Base-by-base conservation (phyloP, 2,797 vertebrate genomes). In the Sebastes oblongus region DNA sequence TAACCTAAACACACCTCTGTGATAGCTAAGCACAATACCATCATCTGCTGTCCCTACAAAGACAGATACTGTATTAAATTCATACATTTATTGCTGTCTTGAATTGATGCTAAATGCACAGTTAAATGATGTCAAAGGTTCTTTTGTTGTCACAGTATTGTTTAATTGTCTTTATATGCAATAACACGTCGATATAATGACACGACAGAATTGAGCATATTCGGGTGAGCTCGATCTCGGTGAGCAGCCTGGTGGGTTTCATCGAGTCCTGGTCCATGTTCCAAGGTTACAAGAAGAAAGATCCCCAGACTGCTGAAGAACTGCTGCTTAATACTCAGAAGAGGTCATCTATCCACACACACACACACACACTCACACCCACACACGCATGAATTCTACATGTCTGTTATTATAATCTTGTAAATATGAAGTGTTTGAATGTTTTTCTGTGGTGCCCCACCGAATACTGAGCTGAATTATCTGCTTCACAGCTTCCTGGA, bases 201-300 rank as follows among this genome's bases (percentile, higher is more conserved):
- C 36, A 20, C 6, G 16, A 81, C 56, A 96, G 95, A 90, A 75
- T 94, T 52, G 93, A 94, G 29, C 12, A 32, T 24, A 80, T 94
- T 65, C 60, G 8, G 36, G 29, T 52, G 59, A 94, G 78, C 14
- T 54, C 71, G 1, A 72, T 91, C 80, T 85, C 92, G 0, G 77
- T 95, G 69, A 84, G 72, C 27, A 72, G 66, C 8, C 4, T 89
- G 25, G 11, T 94, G 58, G 95, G 95, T 16, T 92, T 91, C n/a
- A 61, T 94, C 2, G 59, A 92, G 79, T 80, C 88, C 25, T 92
- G 87, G 75, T 95, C 94, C 71, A 94, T 91, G 90, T 94, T 88
- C 77, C 95, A 96, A 78, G 16, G 81, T 6, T 96, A 86, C 70
- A 36, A 73, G 68, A 89, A 13, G 32, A 85, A 79, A 55, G 80